Evolutionary conservation across 2,113 vertebrate genomes (phyloP).

Genomic region (Theropithecus gelada): DNA sequence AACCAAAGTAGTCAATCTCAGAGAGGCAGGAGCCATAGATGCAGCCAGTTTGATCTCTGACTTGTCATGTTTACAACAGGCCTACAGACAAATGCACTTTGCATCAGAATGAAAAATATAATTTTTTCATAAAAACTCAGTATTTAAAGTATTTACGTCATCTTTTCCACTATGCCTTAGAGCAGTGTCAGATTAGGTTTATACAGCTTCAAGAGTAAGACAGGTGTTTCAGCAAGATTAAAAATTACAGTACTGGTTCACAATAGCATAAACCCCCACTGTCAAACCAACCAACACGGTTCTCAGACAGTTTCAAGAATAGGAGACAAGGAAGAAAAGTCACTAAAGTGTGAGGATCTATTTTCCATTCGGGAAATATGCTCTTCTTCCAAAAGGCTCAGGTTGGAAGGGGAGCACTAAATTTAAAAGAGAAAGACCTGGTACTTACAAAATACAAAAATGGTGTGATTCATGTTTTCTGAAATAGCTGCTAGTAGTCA

Average conservation of each 20-base stretch:
- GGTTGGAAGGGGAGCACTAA: neutral
- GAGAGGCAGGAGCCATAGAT: neutral
- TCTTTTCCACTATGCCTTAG: neutral
- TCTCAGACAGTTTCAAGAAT: neutral
- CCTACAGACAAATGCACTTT: neutral
- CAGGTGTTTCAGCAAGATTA: neutral
- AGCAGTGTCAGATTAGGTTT: neutral
- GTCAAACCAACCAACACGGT: neutral
- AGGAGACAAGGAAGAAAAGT: neutral
- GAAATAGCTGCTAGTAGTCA: neutral
- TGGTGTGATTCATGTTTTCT: neutral
- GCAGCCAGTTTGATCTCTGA: neutral
- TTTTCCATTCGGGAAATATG: neutral
- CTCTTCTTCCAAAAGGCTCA: neutral
- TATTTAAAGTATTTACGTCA: neutral
- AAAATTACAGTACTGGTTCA: neutral
- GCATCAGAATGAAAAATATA: neutral
- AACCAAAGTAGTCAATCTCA: neutral
- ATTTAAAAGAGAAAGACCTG: neutral
- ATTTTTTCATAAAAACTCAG: conserved; percentile 5
- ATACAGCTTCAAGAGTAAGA: neutral
- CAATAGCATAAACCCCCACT: neutral
- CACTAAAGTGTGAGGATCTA: neutral
- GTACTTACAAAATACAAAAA: neutral
- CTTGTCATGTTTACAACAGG: neutral